phyloP scores from a whole-genome alignment of 1,140 invertebrate species.

The Pinna nobilis region DNA sequence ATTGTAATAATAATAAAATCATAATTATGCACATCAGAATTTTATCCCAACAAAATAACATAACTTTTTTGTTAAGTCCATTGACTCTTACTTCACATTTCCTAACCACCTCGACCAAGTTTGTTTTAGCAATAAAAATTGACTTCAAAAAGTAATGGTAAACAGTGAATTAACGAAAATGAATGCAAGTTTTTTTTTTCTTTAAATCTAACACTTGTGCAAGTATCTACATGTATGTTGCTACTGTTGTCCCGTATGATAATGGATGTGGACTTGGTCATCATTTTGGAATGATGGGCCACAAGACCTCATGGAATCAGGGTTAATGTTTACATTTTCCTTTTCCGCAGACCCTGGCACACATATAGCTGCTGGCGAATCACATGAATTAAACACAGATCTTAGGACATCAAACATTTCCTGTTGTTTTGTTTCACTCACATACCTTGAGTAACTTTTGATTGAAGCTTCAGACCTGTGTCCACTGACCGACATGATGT shows the following conservation, averaged over 20 bases:
- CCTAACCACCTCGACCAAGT: neutral
- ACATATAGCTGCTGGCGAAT: neutral
- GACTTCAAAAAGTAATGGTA: constrained; percentile 1
- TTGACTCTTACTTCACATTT: neutral
- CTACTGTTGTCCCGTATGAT: neutral
- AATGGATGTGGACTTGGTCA: neutral
- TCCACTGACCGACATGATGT: constrained; percentile 16
- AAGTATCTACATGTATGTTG: neutral
- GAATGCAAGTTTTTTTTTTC: too few species aligned
- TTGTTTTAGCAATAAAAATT: neutral
- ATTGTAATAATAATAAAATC: neutral
- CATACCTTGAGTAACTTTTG: constrained; percentile 1
- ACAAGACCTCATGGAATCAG: too few species aligned
- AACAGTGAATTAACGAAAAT: too few species aligned
- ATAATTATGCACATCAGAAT: neutral
- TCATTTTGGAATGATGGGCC: constrained; percentile 2
- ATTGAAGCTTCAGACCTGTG: constrained; percentile 12
- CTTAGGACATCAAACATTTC: neutral
- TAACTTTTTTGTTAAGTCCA: neutral
- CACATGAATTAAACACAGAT: neutral
- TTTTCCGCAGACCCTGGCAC: too few species aligned
- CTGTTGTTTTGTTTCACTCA: constrained; percentile 3
- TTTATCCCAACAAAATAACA: neutral
- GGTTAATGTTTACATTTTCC: neutral
- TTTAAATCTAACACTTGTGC: too few species aligned